Evolutionary conservation across 2,888 invertebrate species (phyloP).

Genomic region (Eustalomyia histrio): DNA sequence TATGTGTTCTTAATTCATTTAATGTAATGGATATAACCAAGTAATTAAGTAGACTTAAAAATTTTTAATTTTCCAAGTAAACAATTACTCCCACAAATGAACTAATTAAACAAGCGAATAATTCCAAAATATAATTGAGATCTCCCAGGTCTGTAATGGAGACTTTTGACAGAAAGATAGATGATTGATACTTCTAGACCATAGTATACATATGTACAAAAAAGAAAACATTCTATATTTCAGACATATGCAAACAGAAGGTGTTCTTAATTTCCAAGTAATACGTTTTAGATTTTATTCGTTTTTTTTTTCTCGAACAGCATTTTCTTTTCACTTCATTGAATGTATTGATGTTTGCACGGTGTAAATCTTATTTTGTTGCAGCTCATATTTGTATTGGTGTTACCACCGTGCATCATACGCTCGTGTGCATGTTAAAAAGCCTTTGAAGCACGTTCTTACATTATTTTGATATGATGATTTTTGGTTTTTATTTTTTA

Average conservation of each 20-base stretch:
- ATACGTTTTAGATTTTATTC: constrained; percentile 35
- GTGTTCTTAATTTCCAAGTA: constrained; percentile 50
- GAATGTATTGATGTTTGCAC: constrained; percentile 62
- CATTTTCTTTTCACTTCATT: constrained; percentile 58
- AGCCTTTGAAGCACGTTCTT: constrained; percentile 53
- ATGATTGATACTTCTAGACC: background rate
- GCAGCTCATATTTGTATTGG: constrained; percentile 8
- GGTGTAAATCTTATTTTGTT: constrained; percentile 49
- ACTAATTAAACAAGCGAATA: no score
- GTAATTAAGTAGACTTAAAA: no score
- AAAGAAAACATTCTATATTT: background rate
- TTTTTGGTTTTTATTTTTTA: constrained; percentile 22
- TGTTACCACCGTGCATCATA: constrained; percentile 27
- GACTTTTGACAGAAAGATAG: no score
- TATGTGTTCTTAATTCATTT: no score
- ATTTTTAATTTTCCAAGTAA: no score
- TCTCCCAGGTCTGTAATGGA: no score
- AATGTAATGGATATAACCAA: no score
- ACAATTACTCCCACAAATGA: no score
- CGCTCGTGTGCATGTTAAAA: constrained; percentile 19
- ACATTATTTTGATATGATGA: constrained; percentile 32
- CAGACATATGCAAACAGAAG: constrained; percentile 59
- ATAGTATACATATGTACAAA: background rate
- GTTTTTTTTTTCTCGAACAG: constrained; percentile 21
- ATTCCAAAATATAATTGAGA: no score